phyloP scores from a whole-genome alignment of 2,888 invertebrate species.

The Lasioglossum malachurum region DNA sequence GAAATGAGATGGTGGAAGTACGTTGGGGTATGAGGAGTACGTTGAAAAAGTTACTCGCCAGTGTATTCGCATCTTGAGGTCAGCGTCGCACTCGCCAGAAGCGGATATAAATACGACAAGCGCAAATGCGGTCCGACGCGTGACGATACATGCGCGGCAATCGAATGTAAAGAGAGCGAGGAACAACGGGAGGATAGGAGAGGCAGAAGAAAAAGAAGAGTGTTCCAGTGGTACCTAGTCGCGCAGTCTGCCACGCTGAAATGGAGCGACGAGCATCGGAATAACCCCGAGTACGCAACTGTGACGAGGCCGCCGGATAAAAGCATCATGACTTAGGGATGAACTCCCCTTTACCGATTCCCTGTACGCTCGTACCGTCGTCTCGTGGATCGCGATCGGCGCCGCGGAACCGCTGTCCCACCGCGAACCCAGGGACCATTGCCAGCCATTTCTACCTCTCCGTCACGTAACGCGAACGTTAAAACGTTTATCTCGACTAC shows the following conservation, averaged over 20 bases:
- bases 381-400: slow-evolving; percentile 15
- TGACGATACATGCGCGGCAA: neutral
- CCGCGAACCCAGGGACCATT: neutral
- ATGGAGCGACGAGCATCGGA: slow-evolving; percentile 38
- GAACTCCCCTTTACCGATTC: slow-evolving; percentile 75
- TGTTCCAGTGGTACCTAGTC: neutral
- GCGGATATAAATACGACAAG: slow-evolving; percentile 61
- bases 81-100: neutral
- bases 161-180: neutral
- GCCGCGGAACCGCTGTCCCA: neutral
- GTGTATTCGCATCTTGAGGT: neutral
- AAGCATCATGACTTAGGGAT: slow-evolving; percentile 84
- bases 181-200: neutral
- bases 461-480: neutral
- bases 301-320: slow-evolving; percentile 79
- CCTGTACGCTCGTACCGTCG: slow-evolving; percentile 35
- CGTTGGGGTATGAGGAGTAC: too few relatives aligned
- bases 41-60: too few relatives aligned
- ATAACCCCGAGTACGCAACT: slow-evolving; percentile 45
- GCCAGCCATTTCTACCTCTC: neutral
- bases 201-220: neutral
- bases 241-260: slow-evolving; percentile 2
- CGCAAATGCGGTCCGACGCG: neutral
- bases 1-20: too few relatives aligned
- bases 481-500: slow-evolving; percentile 2